phyloP scores from a whole-genome alignment of 2,888 invertebrate genomes.

The Hemistola chrysoprasaria region DNA sequence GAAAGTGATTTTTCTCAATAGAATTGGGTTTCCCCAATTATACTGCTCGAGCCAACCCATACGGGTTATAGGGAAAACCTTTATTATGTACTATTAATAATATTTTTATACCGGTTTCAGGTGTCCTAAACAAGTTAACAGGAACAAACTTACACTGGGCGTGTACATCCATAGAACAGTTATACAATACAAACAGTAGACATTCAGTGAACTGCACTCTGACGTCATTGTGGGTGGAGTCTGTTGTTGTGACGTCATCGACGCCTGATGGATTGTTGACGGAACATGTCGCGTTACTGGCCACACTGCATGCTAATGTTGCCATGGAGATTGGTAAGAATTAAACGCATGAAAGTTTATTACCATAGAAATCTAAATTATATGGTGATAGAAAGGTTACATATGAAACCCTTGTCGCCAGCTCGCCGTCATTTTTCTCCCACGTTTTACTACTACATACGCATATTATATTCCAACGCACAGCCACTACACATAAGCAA shows the following conservation, averaged over 20 bases:
- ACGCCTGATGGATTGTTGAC: constrained; percentile 89
- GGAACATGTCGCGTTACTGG: constrained; percentile 92
- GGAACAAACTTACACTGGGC: constrained; percentile 95
- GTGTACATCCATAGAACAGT: constrained; percentile 87
- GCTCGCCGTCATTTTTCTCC: no score
- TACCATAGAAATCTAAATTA: no score
- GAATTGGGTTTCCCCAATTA: background rate
- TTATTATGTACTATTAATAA: no score
- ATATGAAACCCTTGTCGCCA: no score
- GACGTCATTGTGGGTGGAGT: constrained; percentile 86
- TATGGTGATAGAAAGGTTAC: no score
- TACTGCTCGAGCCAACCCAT: no score
- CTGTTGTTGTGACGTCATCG: constrained; percentile 82
- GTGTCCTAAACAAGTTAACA: constrained; percentile 91
- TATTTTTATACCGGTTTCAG: constrained; percentile 43
- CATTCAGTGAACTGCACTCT: constrained; percentile 91
- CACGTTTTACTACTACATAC: no score
- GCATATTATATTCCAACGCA: no score
- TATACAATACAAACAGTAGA: constrained; percentile 91
- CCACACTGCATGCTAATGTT: constrained; percentile 93
- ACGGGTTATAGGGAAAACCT: no score
- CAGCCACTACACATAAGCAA: no score
- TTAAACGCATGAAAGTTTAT: no score
- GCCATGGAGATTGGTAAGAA: constrained; percentile 93
- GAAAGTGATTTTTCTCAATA: no score